Evolutionary conservation across 1,140 invertebrate genomes (phyloP), one percentile per base, ranked within the genome.

Genomic region (Metopolophium dirhodum): DNA sequence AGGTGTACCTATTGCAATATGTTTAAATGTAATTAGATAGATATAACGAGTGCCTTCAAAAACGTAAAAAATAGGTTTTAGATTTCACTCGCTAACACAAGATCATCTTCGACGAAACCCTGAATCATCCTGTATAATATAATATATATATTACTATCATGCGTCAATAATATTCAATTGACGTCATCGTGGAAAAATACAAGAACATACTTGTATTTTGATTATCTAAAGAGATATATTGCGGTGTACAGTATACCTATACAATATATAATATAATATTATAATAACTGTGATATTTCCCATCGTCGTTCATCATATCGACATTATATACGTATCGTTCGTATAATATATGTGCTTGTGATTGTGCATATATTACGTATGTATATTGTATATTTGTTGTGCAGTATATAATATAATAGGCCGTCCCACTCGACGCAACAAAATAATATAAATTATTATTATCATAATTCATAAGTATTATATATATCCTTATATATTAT

Each of bases 121-220:
- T n/a, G 61, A 77, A 68, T n/a, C 61, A n/a, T 9, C 61, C 61
- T 77, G 61, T 77, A 77, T 77, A 77, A n/a, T 37, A 37, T 37
- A 37, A 37, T 77, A 77, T 41, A 41, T 41, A 41, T 77, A n/a
- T 35, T n/a, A 18, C 61, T n/a, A 77, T 77, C 61, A 83, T 86
- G 23, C 83, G 83, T 47, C 83, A 86, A 41, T 45, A 45, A 77
- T n/a, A 77, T n/a, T 77, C 83, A 45, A 86, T 86, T 86, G 83
- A 86, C 83, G 83, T 86, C 83, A 86, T 86, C 37, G 9, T 22
- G 22, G 47, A 86, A 86, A 86, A 23, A 45, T 45, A 41, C 23
- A 86, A 47, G 37, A 86, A 86, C 7, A 83, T 83, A 77, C 61
- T 77, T 20, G 14, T 77, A 68, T 77, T 77, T 77, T 77, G 61